Evolutionary conservation across 2,113 vertebrate species (phyloP), one percentile per base, ranked within the genome.

Genomic region (Bubo scandiacus): DNA sequence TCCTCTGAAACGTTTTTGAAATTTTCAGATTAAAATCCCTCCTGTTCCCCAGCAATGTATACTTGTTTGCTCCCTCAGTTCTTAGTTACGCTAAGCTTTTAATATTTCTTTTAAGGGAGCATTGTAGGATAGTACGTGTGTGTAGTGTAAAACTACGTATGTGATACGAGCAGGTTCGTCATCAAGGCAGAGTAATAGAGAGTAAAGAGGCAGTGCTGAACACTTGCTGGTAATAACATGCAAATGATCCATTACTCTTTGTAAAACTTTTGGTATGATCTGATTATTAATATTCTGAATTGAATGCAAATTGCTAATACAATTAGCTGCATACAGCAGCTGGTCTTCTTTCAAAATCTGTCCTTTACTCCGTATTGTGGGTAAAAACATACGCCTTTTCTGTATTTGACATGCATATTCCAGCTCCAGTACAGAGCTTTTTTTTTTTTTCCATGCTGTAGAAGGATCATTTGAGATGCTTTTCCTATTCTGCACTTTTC

Each of bases 401-500:
- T 90, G 15, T 73, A 20, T 81, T 88, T 68, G 52, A 81, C 49
- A 73, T 70, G n/a, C 21, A 32, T 78, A 43, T 62, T 95, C 51
- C 55, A 83, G 36, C 71, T 57, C 30, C 13, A 25, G 30, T 40
- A 68, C 18, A 10, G 52, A 61, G 32, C 43, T 18, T 18, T 23
- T 42, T 3, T 3, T 47, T 68, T 72, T 90, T 89, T 81, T 38
- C 68, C 6, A 1, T 68, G 40, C 65, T 72, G 19, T 57, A 10
- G 42, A 85, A 91, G 81, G 87, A 96, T 97, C 70, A 73, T 94
- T 96, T 95, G 93, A 82, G 78, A 95, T 97, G 93, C 91, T 96
- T 87, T 57, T 88, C 43, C 54, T 43, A 30, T 94, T 92, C 73
- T 85, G 14, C 61, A 27, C 27, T 92, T 81, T 77, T 55, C 68